Evolutionary conservation across 2,888 invertebrate species (phyloP), one percentile per base, ranked within the genome.

Genomic region (Diplolepis rosae): DNA sequence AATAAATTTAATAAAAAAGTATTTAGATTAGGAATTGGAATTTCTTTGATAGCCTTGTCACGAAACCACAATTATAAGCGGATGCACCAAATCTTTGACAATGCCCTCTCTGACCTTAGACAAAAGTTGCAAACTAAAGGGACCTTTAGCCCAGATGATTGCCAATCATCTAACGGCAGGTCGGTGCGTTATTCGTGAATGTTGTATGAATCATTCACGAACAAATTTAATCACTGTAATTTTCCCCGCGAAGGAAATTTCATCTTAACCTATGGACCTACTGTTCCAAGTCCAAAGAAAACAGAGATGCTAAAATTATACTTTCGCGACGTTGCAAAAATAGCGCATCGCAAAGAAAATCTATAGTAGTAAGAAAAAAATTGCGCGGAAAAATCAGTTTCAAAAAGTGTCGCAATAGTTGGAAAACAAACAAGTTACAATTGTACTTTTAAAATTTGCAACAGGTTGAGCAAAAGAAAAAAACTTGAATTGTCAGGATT

Each of bases 31-130:
- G n/a, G n/a, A n/a, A n/a, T n/a, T n/a, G n/a, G n/a, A n/a, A n/a
- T n/a, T n/a, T n/a, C n/a, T n/a, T n/a, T n/a, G n/a, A n/a, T n/a
- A n/a, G n/a, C n/a, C n/a, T n/a, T n/a, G n/a, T n/a, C n/a, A n/a
- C n/a, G 18, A 45, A 45, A 18, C 7, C 18, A 3, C n/a, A 45
- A 15, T n/a, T 42, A 4, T 32, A 39, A 61, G 39, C 61, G 39
- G 39, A 61, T 61, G 61, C 39, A 61, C 24, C 35, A 6, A 61
- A 61, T 61, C 61, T 61, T 27, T n/a, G n/a, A 22, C 22, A 39
- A 35, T 61, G 61, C 35, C 24, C 61, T n/a, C 35, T 9, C n/a
- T 4, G 32, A 61, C n/a, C 39, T 15, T n/a, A 61, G 61, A 39
- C 39, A 61, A 61, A 39, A n/a, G 39, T 61, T 24, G 22, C 39